Percentiles rank a stretch among this genome's conserved stretches.
These are phyloP conservation scores for Mus caroli DNA, from an alignment of 2,797 vertebrate genomes.

Conservation along the genomic window DNA sequence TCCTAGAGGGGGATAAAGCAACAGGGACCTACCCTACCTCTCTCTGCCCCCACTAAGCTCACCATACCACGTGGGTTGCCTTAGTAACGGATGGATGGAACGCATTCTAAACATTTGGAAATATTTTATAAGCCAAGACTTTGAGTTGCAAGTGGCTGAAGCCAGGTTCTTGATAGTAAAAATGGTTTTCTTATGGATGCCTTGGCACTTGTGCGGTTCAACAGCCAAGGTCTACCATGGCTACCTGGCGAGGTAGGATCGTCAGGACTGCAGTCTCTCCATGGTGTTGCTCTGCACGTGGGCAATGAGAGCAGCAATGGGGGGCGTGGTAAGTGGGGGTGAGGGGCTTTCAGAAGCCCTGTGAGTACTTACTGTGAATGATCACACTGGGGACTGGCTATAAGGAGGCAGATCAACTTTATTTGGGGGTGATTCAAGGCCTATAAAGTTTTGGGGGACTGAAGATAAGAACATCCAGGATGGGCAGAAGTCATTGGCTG, in stretches of 20 bases:
- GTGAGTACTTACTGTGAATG: not conserved
- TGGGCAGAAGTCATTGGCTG: not conserved
- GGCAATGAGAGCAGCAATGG: not conserved
- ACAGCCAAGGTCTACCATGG: not conserved
- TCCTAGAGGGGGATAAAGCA: not conserved
- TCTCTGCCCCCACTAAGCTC: not conserved
- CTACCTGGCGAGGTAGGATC: not conserved
- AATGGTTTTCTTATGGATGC: not conserved
- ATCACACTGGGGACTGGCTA: not conserved
- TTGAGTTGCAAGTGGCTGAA: not conserved
- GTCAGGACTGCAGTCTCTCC: not conserved
- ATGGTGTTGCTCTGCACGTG: not conserved
- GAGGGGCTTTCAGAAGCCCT: not conserved
- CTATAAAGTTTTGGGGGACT: not conserved
- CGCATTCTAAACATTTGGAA: not conserved
- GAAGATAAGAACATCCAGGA: not conserved
- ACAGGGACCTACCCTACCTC: not conserved
- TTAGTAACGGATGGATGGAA: not conserved
- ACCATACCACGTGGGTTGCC: not conserved
- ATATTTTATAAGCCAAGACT: not conserved
- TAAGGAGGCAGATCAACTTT: not conserved
- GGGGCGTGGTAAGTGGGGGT: no score
- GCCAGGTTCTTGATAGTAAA: not conserved
- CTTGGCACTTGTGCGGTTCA: not conserved
- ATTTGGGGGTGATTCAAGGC: not conserved